These are phyloP conservation scores for Semnopithecus entellus DNA, from an alignment of 2,113 vertebrate species.

Conservation along the genomic window DNA sequence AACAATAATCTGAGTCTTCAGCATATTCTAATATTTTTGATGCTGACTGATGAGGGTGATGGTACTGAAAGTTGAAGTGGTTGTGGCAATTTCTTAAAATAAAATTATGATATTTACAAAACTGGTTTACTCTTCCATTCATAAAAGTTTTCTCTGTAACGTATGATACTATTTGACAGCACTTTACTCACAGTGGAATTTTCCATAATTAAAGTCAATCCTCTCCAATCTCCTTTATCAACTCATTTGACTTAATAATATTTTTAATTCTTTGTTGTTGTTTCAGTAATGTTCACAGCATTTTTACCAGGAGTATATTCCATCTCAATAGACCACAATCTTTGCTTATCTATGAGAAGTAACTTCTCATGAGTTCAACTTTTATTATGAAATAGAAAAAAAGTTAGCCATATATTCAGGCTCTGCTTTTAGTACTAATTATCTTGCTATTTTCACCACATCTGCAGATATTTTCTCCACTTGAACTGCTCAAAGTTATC, in stretches of 20 bases:
- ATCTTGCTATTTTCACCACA: neutral
- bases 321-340: neutral
- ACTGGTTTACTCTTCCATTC: neutral
- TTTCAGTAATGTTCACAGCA: neutral
- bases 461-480: neutral
- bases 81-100: neutral
- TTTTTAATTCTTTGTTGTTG: neutral
- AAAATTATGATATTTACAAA: neutral
- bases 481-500: neutral
- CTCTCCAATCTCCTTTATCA: neutral
- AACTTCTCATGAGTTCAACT: neutral
- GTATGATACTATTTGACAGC: neutral
- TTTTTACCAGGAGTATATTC: neutral
- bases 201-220: neutral
- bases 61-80: neutral
- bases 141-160: neutral
- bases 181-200: neutral
- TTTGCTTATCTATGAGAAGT: neutral
- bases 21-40: neutral
- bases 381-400: neutral
- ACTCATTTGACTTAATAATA: neutral
- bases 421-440: neutral
- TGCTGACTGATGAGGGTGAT: neutral
- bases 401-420: neutral
- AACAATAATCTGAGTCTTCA: neutral